phyloP scores from a whole-genome alignment of 2,888 invertebrate species.

The Caenorhabditis virilis region DNA sequence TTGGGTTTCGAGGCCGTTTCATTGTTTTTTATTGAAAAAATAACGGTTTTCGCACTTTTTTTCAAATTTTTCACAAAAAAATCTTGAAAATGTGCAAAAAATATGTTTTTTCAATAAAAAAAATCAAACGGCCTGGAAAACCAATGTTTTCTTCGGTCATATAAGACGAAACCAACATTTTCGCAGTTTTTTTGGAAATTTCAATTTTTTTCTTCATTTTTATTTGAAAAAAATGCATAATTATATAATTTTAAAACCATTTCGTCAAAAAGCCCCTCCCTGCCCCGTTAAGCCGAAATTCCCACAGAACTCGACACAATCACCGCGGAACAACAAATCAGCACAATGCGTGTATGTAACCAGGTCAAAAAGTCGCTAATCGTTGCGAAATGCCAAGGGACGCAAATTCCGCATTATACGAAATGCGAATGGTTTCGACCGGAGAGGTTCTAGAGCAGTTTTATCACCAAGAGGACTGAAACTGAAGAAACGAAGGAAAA shows the following conservation, averaged over 20 bases:
- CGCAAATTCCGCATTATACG: slow-evolving; percentile 21
- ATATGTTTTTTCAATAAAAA: neutral
- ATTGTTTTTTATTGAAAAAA: neutral
- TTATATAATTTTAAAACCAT: neutral
- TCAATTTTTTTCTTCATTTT: neutral
- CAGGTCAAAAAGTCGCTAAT: slow-evolving; percentile 32
- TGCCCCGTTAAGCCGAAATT: neutral
- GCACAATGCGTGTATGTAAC: slow-evolving; percentile 31
- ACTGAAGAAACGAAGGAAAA: too few species aligned
- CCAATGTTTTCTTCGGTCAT: too few species aligned
- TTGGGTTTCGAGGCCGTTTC: too few species aligned
- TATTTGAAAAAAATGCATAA: neutral
- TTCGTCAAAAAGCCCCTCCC: neutral
- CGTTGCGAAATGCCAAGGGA: slow-evolving; percentile 12
- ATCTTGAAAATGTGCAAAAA: too few species aligned
- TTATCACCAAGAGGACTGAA: too few species aligned
- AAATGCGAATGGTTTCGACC: slow-evolving; percentile 36
- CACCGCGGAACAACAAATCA: slow-evolving; percentile 6
- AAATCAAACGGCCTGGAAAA: too few species aligned
- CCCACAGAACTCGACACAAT: neutral
- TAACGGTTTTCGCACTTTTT: neutral
- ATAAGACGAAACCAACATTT: too few species aligned
- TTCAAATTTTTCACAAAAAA: too few species aligned
- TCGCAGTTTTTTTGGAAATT: neutral
- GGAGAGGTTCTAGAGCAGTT: slow-evolving; percentile 5